phyloP scores from a whole-genome alignment of 92 coral and sea anemone genomes.

The Actinostola sp. region DNA sequence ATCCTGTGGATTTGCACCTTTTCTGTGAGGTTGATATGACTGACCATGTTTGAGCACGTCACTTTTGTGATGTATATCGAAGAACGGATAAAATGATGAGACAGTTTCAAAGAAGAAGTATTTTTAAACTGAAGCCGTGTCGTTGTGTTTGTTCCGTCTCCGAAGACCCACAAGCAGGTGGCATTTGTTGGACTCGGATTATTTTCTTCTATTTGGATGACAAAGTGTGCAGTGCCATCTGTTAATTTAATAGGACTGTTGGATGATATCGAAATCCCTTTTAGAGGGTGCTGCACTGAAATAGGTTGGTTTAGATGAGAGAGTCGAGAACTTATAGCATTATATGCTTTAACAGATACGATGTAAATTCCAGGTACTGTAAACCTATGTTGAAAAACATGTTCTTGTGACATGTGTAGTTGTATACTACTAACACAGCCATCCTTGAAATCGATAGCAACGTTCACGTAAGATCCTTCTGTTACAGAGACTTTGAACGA shows the following conservation, averaged over 20 bases:
- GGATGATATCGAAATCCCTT: slow-evolving; percentile 20
- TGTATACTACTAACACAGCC: neutral
- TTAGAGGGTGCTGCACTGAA: slow-evolving; percentile 48
- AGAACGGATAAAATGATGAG: slow-evolving; percentile 21
- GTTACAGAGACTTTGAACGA: slow-evolving; percentile 19
- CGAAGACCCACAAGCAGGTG: slow-evolving; percentile 68
- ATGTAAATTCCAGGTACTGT: slow-evolving; percentile 27
- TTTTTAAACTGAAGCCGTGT: neutral
- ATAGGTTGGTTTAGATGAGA: neutral
- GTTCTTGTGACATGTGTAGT: neutral
- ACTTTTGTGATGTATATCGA: slow-evolving; percentile 9
- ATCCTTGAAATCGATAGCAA: slow-evolving; percentile 25
- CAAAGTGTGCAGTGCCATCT: slow-evolving; percentile 7
- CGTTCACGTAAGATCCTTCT: slow-evolving; percentile 40
- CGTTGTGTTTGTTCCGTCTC: slow-evolving; percentile 35
- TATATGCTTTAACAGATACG: slow-evolving; percentile 25
- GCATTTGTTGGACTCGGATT: slow-evolving; percentile 54
- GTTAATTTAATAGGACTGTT: slow-evolving; percentile 40
- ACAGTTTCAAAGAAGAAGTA: neutral
- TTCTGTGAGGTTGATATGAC: slow-evolving; percentile 7
- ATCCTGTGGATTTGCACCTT: slow-evolving; percentile 25
- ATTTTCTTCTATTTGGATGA: neutral
- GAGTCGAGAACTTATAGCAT: slow-evolving; percentile 24
- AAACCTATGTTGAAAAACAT: slow-evolving; percentile 21
- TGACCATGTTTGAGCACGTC: slow-evolving; percentile 36